A percentile compares a stretch with the other conserved stretches of the same genome.
Conservation (phyloP, 2,113 vertebrate genomes). For the Pterocles orientalis region DNA sequence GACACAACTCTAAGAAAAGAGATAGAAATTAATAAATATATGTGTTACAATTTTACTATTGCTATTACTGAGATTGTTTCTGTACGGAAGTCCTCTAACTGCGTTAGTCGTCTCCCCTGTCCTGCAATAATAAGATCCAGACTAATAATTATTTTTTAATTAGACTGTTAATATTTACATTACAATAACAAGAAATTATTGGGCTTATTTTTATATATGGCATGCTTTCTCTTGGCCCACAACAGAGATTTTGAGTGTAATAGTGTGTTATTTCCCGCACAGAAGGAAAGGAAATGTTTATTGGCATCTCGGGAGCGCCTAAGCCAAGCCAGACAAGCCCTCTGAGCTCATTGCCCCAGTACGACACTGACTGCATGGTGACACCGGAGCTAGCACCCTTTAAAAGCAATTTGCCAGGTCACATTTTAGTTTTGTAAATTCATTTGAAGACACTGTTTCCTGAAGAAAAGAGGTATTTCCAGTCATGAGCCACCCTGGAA, state of each 20-base stretch:
- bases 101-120: background rate
- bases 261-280: background rate
- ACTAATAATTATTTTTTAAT: background rate
- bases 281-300: background rate
- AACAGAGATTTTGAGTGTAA: background rate
- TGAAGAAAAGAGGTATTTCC: background rate
- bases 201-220: background rate
- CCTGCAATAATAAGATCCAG: background rate
- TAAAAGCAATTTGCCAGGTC: background rate
- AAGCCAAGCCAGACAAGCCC: background rate
- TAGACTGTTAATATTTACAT: background rate
- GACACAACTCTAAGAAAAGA: background rate
- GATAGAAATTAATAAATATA: background rate
- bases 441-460: background rate
- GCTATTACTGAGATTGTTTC: background rate
- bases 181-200: background rate
- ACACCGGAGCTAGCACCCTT: background rate
- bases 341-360: background rate
- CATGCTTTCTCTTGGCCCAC: background rate
- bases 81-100: background rate
- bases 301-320: rapidly evolving
- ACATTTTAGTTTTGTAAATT: background rate
- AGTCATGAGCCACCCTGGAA: background rate
- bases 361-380: background rate
- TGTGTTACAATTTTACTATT: background rate